Evolutionary conservation across 1,140 invertebrate genomes (phyloP).

Genomic region (Micrasema minimum): DNA sequence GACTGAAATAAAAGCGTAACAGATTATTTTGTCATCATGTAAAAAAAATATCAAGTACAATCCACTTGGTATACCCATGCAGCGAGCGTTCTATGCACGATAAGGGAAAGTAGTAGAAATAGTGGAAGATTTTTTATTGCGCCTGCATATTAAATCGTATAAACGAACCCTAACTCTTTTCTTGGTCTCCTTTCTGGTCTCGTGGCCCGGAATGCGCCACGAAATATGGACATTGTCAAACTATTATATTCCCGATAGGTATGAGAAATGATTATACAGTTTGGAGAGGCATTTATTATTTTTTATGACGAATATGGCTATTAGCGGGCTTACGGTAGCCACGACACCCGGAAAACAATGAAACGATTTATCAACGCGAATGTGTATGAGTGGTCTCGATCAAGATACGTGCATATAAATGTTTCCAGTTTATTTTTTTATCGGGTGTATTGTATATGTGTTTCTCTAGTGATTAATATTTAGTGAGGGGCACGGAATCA

Average conservation of each 20-base stretch:
- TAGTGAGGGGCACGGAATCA: slow-evolving; percentile 20
- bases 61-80: too few species aligned
- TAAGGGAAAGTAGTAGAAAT: too few species aligned
- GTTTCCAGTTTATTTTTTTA: slow-evolving; percentile 47
- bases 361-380: slow-evolving; percentile 52
- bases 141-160: too few species aligned
- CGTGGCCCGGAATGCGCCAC: slow-evolving; percentile 12
- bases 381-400: slow-evolving; percentile 38
- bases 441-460: slow-evolving; percentile 26
- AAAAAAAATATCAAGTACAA: too few species aligned
- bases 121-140: too few species aligned
- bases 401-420: slow-evolving; percentile 43
- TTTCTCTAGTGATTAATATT: slow-evolving; percentile 43
- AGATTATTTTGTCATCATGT: too few species aligned
- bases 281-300: slow-evolving; percentile 47
- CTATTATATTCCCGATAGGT: slow-evolving; percentile 38
- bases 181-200: too few species aligned
- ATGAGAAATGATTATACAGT: slow-evolving; percentile 45
- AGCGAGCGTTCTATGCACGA: too few species aligned
- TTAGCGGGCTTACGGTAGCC: slow-evolving; percentile 49
- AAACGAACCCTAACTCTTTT: too few species aligned
- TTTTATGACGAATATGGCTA: slow-evolving; percentile 46
- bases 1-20: too few species aligned
- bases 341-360: slow-evolving; percentile 50
- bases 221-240: slow-evolving; percentile 43